Conservation (phyloP, 2,888 invertebrate species). For the Metacarcinus magister region DNA sequence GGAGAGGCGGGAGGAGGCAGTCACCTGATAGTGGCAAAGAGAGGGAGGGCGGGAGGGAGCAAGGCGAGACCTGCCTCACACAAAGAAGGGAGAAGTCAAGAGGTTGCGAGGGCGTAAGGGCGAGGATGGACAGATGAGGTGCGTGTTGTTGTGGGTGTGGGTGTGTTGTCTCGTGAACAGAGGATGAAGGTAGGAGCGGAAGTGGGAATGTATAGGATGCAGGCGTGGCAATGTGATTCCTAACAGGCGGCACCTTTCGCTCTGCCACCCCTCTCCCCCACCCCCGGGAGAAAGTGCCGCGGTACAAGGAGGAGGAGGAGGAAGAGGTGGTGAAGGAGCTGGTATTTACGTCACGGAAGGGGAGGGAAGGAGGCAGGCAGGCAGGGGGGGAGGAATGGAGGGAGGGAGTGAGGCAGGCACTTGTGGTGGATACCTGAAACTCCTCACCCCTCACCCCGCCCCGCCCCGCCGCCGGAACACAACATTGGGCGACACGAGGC, state of each 20-base stretch:
- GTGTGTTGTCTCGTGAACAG: neutral
- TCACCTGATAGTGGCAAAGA: neutral
- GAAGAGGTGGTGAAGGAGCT: neutral
- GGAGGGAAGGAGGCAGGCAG: neutral
- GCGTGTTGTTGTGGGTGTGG: neutral
- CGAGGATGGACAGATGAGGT: neutral
- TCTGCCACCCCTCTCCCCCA: neutral
- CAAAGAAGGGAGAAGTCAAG: slow-evolving; percentile 22
- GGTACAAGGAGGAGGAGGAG: neutral
- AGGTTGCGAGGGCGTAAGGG: neutral
- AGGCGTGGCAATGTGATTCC: neutral
- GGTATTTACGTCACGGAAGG: slow-evolving; percentile 50
- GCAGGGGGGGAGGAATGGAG: neutral
- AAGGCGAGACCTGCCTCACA: slow-evolving; percentile 30
- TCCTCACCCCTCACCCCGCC: slow-evolving; percentile 2
- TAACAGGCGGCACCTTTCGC: neutral
- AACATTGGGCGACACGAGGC: neutral
- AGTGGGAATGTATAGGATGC: neutral
- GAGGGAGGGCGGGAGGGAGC: neutral
- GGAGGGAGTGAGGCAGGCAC: neutral
- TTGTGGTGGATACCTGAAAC: slow-evolving; percentile 38
- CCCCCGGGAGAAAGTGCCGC: neutral
- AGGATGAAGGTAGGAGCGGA: neutral
- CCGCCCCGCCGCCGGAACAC: neutral
- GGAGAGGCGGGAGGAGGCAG: neutral